Evolutionary conservation across 1,140 invertebrate genomes (phyloP), one percentile per base, ranked within the genome.

Genomic region (Aphidius gifuensis): DNA sequence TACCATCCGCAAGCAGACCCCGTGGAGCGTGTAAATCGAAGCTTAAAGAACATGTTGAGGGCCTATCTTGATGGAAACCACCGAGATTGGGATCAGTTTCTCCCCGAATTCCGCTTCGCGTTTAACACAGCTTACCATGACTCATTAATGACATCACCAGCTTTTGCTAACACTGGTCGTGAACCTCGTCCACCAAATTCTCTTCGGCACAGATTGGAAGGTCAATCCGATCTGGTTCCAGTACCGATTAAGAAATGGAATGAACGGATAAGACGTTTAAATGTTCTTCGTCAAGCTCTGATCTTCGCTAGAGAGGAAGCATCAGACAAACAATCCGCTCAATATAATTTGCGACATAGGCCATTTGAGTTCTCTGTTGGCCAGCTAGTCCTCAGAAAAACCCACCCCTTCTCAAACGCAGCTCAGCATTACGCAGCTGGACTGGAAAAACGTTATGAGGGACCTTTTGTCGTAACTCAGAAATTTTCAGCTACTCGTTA

Each of bases 61-160:
- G 60, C 71, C 2, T 80, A 67, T 58, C 62, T 77, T 1, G 63
- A 72, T 4, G 58, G 73, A 2, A 70, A 80, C 61, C 79, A 83
- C 44, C 60, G 69, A 8, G 60, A 65, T 39, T 82, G 78, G 79
- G 75, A 78, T 58, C 7, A 61, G 7, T 49, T 70, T 59, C 49
- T 80, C 0, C 62, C 57, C 6, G 66, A 72, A 57, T 66, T 78
- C 21, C 69, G 70, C 7, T 74, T 74, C 44, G 79, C 78, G 0
- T 72, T 80, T 60, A 81, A 82, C 54, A 76, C 77, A 3, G 75
- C 73, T 1, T 9, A 56, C 3, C 67, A 70, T 60, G 47, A 40
- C 6, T 63, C 68, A 6, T 51, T 74, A 64, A 58, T 68, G 9
- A 62, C 69, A 5, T 82, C 78, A 1, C 77, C 81, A 1, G 75